phyloP scores from a whole-genome alignment of 1,140 invertebrate genomes.

The Megalonaias nervosa region DNA sequence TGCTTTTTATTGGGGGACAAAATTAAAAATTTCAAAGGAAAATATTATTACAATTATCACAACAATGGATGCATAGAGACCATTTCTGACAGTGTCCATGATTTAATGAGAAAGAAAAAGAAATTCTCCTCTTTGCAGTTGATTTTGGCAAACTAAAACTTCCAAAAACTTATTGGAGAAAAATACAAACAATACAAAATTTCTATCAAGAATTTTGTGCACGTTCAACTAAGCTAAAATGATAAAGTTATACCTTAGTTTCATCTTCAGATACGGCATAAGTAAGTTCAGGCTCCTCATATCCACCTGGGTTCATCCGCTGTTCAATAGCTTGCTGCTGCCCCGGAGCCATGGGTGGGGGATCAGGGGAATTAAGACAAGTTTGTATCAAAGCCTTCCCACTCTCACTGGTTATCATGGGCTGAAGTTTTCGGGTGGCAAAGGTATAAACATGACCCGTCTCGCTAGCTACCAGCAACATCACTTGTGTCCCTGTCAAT shows the following conservation, averaged over 20 bases:
- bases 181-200: too few species aligned
- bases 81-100: too few species aligned
- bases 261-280: slow-evolving; percentile 84
- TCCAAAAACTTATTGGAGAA: too few species aligned
- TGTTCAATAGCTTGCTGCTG: slow-evolving; percentile 79
- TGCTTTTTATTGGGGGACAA: too few species aligned
- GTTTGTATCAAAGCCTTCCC: slow-evolving; percentile 99
- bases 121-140: too few species aligned
- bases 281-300: slow-evolving; percentile 98
- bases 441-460: slow-evolving; percentile 99
- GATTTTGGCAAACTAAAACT: too few species aligned
- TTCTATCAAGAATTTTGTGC: too few species aligned
- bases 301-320: slow-evolving; percentile 97
- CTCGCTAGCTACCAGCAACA: slow-evolving; percentile 72
- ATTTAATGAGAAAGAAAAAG: too few species aligned
- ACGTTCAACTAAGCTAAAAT: too few species aligned
- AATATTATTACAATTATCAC: too few species aligned
- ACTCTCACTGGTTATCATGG: slow-evolving; percentile 99
- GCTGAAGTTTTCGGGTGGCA: slow-evolving; percentile 98
- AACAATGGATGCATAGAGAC: too few species aligned
- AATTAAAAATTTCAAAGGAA: too few species aligned
- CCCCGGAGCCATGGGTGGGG: slow-evolving; percentile 77
- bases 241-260: slow-evolving; percentile 51
- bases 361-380: slow-evolving; percentile 98
- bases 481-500: slow-evolving; percentile 98